Evolutionary conservation across 2,113 vertebrate genomes (phyloP).

Genomic region (Sclerurus mexicanus): DNA sequence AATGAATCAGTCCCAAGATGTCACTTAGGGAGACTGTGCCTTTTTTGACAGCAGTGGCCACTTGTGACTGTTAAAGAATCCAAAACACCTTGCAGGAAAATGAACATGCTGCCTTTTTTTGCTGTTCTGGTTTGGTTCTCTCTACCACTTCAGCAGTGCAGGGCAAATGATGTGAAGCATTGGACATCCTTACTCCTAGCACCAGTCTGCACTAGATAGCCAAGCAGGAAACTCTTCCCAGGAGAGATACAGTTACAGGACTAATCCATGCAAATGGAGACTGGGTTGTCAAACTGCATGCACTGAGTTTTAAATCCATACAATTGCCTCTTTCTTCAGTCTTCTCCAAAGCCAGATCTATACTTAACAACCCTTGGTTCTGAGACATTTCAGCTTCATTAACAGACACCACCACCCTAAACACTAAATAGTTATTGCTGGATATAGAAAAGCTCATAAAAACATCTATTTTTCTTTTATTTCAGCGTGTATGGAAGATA

Average conservation of each 20-base stretch:
- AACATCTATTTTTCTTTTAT: not conserved
- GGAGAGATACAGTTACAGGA: not conserved
- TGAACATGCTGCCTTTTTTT: not conserved
- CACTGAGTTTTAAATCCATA: not conserved
- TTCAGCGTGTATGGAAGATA: not conserved
- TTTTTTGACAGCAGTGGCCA: not conserved
- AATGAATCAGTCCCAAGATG: not conserved
- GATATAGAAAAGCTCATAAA: slow-evolving; percentile 6
- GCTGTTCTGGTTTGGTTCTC: not conserved
- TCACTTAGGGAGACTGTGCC: not conserved
- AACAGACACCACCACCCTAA: not conserved
- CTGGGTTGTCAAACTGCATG: not conserved
- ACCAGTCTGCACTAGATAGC: not conserved
- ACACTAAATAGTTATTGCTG: not conserved
- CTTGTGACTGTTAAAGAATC: not conserved
- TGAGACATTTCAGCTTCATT: not conserved
- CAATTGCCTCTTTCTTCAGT: not conserved
- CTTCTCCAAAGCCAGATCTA: not conserved
- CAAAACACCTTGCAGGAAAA: not conserved
- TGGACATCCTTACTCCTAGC: not conserved
- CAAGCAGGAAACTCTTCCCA: not conserved
- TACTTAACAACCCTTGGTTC: not conserved
- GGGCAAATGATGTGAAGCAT: not conserved
- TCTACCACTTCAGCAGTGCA: not conserved
- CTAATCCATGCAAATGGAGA: not conserved